Evolutionary conservation across 2,797 vertebrate genomes (phyloP), one percentile per base, ranked within the genome.

Genomic region (Acanthiza pusilla): DNA sequence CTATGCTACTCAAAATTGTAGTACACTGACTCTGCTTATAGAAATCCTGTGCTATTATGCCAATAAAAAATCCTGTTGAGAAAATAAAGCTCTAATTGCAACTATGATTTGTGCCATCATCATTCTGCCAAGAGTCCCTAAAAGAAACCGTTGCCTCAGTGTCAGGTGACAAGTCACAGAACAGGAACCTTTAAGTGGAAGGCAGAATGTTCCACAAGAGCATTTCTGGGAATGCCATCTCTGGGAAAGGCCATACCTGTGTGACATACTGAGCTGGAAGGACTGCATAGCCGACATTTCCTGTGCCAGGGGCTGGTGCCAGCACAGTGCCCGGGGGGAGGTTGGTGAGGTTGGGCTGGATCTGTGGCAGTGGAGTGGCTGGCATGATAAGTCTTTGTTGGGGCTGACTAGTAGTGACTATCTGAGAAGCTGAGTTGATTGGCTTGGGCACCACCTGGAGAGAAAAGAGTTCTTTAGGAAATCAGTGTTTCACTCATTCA

Each of bases 311-410:
- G 25, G 99, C 99, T 2, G 99, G 98, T 4, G 99, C 97, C 88
- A 99, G 97, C 54, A 99, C 98, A 10, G 99, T 99, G 86, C 99
- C 99, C 0, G 99, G 99, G 0, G 99, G 99, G 30, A 99, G 98
- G 97, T 98, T 99, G 75, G 99, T 99, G 96, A 99, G 99, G 97
- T 99, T 99, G 82, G 99, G 99, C 96, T 99, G 99, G 92, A 99
- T 99, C 96, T 99, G 99, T 47, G 99, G 98, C 68, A 99, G 98
- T 29, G 99, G 98, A 3, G 99, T 99, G 43, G 99, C 99, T 32
- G 99, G 99, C 99, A 99, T 99, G 96, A 99, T 99, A 50, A 99
- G 98, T 62, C 99, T 98, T 68, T 99, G 99, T 86, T 99, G 99
- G 13, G 98, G 98, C 96, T 99, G 99, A 92, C 98, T 98, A 42